Percentiles rank a stretch among this genome's conserved stretches.
Evolutionary conservation across 1,140 invertebrate species (phyloP).

Genomic region (Drosophila malerkotliana): DNA sequence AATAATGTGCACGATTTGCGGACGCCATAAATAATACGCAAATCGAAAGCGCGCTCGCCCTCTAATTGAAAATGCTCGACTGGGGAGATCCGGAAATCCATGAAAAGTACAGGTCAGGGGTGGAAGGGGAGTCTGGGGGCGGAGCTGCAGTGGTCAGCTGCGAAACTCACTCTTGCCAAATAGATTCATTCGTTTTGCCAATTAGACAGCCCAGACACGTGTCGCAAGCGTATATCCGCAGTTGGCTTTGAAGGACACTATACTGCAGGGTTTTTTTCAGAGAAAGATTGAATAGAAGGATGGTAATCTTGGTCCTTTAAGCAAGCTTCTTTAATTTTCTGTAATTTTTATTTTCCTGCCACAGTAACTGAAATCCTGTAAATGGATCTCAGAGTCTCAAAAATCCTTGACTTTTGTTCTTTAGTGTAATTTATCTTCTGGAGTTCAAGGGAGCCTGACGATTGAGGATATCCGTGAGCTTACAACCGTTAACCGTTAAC

Average conservation of each 20-base stretch:
- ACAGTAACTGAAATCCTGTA: neutral
- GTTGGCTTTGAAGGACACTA: conserved; percentile 25
- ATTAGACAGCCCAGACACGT: conserved; percentile 79
- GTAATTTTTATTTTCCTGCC: too few species aligned
- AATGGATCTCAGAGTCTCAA: neutral
- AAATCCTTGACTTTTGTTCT: neutral
- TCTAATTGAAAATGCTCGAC: conserved; percentile 76
- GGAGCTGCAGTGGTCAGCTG: conserved; percentile 35
- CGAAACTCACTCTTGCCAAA: conserved; percentile 31
- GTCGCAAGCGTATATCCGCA: conserved; percentile 77
- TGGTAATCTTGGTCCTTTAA: too few species aligned
- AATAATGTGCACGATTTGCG: conserved; percentile 80
- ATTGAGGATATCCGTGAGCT: conserved; percentile 79
- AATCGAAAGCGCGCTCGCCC: conserved; percentile 79
- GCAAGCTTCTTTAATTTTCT: too few species aligned
- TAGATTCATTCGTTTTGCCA: conserved; percentile 74
- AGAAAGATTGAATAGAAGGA: neutral
- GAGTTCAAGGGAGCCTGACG: conserved; percentile 38
- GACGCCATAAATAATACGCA: conserved; percentile 80
- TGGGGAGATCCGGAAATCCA: conserved; percentile 34
- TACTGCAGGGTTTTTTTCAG: neutral
- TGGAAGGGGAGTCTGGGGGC: neutral
- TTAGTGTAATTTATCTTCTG: conserved; percentile 63
- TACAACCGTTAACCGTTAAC: conserved; percentile 73
- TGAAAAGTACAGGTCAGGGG: neutral